Evolutionary conservation across 2,113 vertebrate species (phyloP).

Genomic region (Malurus elegans): DNA sequence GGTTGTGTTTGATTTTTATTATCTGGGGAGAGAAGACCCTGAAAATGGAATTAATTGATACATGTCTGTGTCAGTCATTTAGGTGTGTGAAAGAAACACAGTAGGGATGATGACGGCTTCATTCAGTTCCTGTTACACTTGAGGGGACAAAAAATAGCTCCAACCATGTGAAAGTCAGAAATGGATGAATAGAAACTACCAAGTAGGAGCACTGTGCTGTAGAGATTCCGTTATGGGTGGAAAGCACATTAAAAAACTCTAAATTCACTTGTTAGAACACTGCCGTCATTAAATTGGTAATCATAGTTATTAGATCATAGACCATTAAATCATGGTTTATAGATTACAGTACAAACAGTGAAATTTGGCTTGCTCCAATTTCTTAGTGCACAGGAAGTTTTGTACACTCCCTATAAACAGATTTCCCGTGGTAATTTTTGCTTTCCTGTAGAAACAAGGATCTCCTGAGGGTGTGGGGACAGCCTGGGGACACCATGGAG

Average conservation of each 20-base stretch:
- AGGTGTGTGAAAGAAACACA: background rate
- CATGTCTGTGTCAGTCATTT: background rate
- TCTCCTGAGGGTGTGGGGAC: background rate
- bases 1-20: background rate
- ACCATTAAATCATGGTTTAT: background rate
- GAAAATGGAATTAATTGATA: background rate
- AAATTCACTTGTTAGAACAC: background rate
- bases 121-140: background rate
- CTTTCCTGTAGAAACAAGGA: background rate
- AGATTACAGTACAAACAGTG: background rate
- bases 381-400: background rate
- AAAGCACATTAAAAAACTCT: background rate
- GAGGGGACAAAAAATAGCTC: background rate
- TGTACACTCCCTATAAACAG: background rate
- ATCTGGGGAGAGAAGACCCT: background rate
- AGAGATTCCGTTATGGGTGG: background rate
- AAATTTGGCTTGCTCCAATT: background rate
- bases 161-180: background rate
- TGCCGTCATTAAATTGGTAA: background rate
- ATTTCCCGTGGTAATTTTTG: background rate
- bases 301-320: background rate
- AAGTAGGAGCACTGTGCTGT: background rate
- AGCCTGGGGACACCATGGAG: background rate
- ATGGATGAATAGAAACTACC: background rate
- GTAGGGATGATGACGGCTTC: background rate